These are phyloP conservation scores for Episyrphus balteatus DNA, from an alignment of 1,140 invertebrate genomes.

Conservation along the genomic window DNA sequence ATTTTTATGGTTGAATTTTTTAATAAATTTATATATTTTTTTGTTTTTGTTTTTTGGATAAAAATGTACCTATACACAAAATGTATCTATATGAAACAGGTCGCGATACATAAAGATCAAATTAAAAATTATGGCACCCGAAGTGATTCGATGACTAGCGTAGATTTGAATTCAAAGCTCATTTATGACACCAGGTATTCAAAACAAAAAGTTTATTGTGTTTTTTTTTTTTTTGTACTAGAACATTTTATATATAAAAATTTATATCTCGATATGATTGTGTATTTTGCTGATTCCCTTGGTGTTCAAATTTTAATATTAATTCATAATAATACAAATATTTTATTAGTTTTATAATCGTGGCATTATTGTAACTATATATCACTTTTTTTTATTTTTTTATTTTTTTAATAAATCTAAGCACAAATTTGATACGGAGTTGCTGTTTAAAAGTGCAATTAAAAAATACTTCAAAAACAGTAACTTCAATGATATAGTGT, in stretches of 20 bases:
- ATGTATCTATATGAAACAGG: not conserved
- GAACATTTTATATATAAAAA: not conserved
- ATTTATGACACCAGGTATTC: constrained; percentile 8
- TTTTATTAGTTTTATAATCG: no score
- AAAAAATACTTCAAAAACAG: no score
- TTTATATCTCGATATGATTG: no score
- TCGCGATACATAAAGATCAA: constrained; percentile 4
- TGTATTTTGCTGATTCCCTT: no score
- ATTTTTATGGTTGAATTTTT: not conserved
- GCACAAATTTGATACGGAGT: no score
- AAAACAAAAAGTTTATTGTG: not conserved
- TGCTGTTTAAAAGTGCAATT: no score
- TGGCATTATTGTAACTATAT: no score
- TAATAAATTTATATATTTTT: not conserved
- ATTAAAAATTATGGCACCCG: constrained; percentile 2
- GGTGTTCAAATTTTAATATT: not conserved
- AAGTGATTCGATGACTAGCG: not conserved
- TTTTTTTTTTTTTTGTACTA: not conserved
- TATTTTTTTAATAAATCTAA: no score
- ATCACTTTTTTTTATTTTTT: no score
- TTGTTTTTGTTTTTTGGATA: no score
- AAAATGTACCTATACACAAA: not conserved
- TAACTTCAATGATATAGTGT: no score
- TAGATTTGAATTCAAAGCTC: constrained; percentile 4
- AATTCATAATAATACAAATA: not conserved